These are phyloP conservation scores for Sapajus apella DNA, from an alignment of 2,113 vertebrate species.

Conservation along the genomic window DNA sequence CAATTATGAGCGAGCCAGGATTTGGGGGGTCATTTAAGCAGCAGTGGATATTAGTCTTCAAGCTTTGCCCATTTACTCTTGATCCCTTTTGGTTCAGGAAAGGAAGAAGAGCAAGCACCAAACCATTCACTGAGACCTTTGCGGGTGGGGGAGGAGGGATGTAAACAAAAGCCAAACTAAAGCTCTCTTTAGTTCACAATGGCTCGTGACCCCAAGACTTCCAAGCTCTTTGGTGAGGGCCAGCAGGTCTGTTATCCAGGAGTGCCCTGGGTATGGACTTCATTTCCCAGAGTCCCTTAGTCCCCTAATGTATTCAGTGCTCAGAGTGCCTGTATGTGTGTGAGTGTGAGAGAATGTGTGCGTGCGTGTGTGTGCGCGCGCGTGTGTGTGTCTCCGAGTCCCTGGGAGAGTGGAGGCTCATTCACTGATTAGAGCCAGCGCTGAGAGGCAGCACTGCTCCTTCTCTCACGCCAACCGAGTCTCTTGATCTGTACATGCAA, in stretches of 20 bases:
- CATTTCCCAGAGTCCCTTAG: slow-evolving; percentile 91
- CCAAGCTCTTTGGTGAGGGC: slow-evolving; percentile 22
- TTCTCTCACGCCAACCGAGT: slow-evolving; percentile 85
- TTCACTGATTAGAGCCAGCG: slow-evolving; percentile 92
- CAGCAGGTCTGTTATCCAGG: slow-evolving; percentile 57
- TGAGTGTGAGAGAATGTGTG: slow-evolving; percentile 73
- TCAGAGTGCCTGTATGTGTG: slow-evolving; percentile 84
- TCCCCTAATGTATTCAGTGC: slow-evolving; percentile 90
- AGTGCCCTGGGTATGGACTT: slow-evolving; percentile 83
- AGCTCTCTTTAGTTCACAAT: neutral
- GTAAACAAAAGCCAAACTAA: slow-evolving; percentile 51
- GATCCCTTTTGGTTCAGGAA: slow-evolving; percentile 15
- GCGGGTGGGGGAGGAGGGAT: neutral
- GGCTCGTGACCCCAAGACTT: slow-evolving; percentile 16
- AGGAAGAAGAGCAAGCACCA: neutral
- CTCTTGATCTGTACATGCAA: slow-evolving; percentile 88
- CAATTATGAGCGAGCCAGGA: neutral
- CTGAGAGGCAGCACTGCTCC: slow-evolving; percentile 92
- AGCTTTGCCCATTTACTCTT: slow-evolving; percentile 33
- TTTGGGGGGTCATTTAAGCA: neutral
- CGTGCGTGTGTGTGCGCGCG: slow-evolving; percentile 30
- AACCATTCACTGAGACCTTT: neutral
- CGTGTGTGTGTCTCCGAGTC: slow-evolving; percentile 77
- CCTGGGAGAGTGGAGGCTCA: slow-evolving; percentile 89
- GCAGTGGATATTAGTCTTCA: slow-evolving; percentile 18